Conservation (phyloP, 1,140 invertebrate species). For the Apis dorsata region DNA sequence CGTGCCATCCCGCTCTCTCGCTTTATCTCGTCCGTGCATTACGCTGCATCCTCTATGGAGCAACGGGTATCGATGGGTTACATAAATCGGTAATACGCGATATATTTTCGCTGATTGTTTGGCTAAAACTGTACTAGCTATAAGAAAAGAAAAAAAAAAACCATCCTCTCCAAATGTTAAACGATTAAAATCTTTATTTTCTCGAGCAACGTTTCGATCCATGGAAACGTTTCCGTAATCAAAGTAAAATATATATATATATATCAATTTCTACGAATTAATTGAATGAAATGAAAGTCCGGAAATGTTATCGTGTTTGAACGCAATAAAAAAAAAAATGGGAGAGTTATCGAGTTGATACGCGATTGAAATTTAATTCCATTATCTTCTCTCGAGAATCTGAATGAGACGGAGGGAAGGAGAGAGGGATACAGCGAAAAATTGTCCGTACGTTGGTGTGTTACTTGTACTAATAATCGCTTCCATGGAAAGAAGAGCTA, state of each 20-base stretch:
- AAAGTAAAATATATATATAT: not conserved
- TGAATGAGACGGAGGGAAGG: no score
- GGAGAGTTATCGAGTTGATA: not conserved
- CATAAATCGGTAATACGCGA: conserved; percentile 30
- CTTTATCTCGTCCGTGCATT: conserved; percentile 30
- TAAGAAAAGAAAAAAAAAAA: no score
- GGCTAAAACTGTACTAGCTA: no score
- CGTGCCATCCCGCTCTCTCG: not conserved
- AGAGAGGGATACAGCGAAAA: no score
- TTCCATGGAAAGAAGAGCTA: conserved; percentile 49
- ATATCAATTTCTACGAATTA: not conserved
- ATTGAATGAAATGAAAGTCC: not conserved
- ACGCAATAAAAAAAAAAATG: not conserved
- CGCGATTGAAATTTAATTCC: no score
- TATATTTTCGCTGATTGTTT: not conserved
- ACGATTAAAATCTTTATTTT: no score
- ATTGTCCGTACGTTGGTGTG: not conserved
- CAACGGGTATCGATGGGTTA: conserved; percentile 39
- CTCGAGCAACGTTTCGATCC: not conserved
- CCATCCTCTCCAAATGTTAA: no score
- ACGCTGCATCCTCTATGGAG: conserved; percentile 21
- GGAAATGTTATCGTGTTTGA: not conserved
- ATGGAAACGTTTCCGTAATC: not conserved
- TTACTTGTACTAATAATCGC: conserved; percentile 38
- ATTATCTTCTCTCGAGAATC: no score